These are phyloP conservation scores for Todiramphus chloris DNA, from an alignment of 2,113 vertebrate species.

Conservation along the genomic window DNA sequence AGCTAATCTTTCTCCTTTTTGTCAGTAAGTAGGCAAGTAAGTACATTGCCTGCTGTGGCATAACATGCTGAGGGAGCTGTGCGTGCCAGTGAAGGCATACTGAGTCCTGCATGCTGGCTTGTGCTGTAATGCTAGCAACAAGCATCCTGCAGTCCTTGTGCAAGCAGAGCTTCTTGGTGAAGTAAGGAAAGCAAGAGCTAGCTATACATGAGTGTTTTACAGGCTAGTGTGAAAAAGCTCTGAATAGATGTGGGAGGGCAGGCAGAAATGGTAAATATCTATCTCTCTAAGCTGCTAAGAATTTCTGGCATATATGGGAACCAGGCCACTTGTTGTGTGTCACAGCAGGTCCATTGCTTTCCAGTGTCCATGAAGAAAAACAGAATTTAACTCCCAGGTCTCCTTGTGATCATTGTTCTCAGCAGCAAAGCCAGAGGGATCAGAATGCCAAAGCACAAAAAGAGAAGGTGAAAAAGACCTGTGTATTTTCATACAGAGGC, in stretches of 20 bases:
- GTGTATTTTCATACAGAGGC: not conserved
- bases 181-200: not conserved
- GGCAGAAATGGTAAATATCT: not conserved
- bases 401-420: not conserved
- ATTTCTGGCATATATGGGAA: not conserved
- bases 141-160: not conserved
- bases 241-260: not conserved
- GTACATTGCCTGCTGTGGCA: conserved; percentile 1
- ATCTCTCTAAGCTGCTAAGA: not conserved
- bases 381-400: not conserved
- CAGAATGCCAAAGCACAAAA: not conserved
- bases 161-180: not conserved
- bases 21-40: conserved; percentile 11
- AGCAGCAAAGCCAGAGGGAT: not conserved
- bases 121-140: not conserved
- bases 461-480: not conserved
- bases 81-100: not conserved
- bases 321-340: not conserved
- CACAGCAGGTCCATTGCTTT: not conserved
- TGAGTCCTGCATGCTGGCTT: not conserved
- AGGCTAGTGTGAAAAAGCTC: not conserved
- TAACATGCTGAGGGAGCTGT: not conserved
- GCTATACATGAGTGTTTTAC: not conserved
- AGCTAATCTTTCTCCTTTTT: conserved; percentile 2
- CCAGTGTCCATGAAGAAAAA: not conserved